Base-by-base conservation (phyloP, 2,797 vertebrate genomes). In the Cyprinodon diabolis region DNA sequence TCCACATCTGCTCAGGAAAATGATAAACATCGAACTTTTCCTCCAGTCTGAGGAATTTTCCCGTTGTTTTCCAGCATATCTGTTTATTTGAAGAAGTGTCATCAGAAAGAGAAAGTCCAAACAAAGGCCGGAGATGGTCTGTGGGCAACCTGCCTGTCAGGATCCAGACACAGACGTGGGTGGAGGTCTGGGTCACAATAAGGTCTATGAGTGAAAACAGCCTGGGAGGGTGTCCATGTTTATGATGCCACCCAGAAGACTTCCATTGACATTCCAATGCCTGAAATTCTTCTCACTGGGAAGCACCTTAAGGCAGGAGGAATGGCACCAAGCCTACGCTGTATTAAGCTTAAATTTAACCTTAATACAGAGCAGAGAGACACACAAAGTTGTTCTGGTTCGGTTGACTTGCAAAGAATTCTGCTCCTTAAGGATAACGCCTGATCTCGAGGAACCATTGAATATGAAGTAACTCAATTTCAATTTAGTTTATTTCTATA, bases 61-160 rank as follows among this genome's bases (percentile, higher is more conserved):
- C 89, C 19, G 78, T 75, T 76, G 79, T 70, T 86, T 72, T 90
- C 79, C 83, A 80, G 68, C 80, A 74, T 71, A 80, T 83, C 75
- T 57, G 82, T 94, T 94, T 95, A 95, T 95, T 95, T 94, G 87
- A 82, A 86, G 91, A 90, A 90, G 90, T 79, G 89, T 85, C 86
- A 89, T 83, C 84, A 93, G 92, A 91, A 94, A 93, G 90, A 82
- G 71, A 51, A 85, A 84, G 82, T 92, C 91, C 86, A 93, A 94
- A 94, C 93, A 93, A 89, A 84, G 85, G 82, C 80, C 86, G 84
- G 76, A 47, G 83, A 84, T 75, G 52, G 67, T 82, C 57, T 83
- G 80, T 67, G 60, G 80, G 45, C 71, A 76, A 87, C 85, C 81
- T 84, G 80, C 66, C 81, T 69, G 52, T 62, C 71, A 65, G 71